phyloP scores from a whole-genome alignment of 2,888 invertebrate species.

The Andricus curvator region DNA sequence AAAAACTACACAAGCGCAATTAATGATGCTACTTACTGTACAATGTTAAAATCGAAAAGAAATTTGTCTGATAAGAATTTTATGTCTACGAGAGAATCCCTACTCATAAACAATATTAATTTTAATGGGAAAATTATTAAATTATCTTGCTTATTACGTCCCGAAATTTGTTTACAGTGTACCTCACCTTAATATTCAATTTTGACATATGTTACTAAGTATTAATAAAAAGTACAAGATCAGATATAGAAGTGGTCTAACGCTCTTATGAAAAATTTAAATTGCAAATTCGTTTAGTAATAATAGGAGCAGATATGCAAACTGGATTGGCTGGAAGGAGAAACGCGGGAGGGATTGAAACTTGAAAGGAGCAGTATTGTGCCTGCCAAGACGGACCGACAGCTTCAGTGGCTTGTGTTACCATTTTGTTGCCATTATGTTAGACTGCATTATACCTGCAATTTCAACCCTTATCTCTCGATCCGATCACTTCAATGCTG shows the following conservation, averaged over 20 bases:
- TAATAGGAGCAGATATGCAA: slow-evolving; percentile 43
- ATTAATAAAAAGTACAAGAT: neutral
- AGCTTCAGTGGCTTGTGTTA: slow-evolving; percentile 67
- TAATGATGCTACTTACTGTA: too few species aligned
- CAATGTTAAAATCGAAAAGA: too few species aligned
- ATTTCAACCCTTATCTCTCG: slow-evolving; percentile 70
- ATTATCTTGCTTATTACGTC: too few species aligned
- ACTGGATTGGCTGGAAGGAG: slow-evolving; percentile 46
- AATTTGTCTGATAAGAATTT: too few species aligned
- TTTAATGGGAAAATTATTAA: too few species aligned
- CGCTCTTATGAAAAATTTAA: neutral
- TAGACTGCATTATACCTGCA: slow-evolving; percentile 73
- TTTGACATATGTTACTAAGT: neutral
- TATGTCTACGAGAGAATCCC: too few species aligned
- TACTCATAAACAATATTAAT: too few species aligned
- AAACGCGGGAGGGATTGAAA: slow-evolving; percentile 49
- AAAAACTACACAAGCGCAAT: too few species aligned
- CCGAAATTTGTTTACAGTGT: too few species aligned
- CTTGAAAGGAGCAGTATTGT: slow-evolving; percentile 71
- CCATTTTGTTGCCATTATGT: slow-evolving; percentile 71
- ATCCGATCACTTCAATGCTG: slow-evolving; percentile 66
- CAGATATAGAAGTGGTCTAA: neutral
- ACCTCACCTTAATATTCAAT: too few species aligned
- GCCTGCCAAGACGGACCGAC: slow-evolving; percentile 55
- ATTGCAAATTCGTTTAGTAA: slow-evolving; percentile 19